Conservation (phyloP, 1,140 invertebrate species). For the Drosophila ohnishii region DNA sequence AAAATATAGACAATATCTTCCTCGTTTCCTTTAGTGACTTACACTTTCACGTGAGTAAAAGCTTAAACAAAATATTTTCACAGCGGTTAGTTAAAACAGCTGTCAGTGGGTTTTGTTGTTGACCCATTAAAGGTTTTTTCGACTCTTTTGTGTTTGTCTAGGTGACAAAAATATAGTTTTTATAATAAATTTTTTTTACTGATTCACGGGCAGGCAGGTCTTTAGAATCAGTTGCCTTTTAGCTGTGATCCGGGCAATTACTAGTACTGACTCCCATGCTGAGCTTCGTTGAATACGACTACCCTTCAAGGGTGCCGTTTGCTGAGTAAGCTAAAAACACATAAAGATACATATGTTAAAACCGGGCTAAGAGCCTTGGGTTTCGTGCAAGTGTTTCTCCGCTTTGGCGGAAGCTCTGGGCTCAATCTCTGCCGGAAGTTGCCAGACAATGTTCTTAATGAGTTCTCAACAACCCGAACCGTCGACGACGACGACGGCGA, state of each 20-base stretch:
- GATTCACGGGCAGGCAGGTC: not conserved
- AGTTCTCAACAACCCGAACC: conserved; percentile 54
- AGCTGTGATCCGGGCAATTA: conserved; percentile 18
- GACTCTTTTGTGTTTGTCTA: conserved; percentile 2
- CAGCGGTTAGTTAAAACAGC: conserved; percentile 40
- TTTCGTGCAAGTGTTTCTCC: conserved; percentile 48
- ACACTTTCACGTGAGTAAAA: conserved; percentile 39
- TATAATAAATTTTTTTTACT: not conserved
- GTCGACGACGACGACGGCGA: not conserved
- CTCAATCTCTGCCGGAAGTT: conserved; percentile 31
- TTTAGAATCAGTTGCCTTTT: conserved; percentile 18
- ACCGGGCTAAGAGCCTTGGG: conserved; percentile 14
- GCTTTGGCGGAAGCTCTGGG: conserved; percentile 26
- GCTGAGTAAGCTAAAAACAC: conserved; percentile 28
- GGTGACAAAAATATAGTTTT: conserved; percentile 10
- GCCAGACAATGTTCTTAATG: conserved; percentile 61
- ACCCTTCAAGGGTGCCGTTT: conserved; percentile 19
- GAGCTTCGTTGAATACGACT: conserved; percentile 15
- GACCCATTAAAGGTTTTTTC: conserved; percentile 26
- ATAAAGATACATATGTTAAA: conserved; percentile 13
- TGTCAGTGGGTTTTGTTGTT: conserved; percentile 25
- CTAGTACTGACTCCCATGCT: conserved; percentile 1
- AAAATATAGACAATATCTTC: not conserved
- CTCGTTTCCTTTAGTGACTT: not conserved
- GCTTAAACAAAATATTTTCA: not conserved